Conservation (phyloP, 2,888 invertebrate genomes). For the Pachydiplax longipennis region DNA sequence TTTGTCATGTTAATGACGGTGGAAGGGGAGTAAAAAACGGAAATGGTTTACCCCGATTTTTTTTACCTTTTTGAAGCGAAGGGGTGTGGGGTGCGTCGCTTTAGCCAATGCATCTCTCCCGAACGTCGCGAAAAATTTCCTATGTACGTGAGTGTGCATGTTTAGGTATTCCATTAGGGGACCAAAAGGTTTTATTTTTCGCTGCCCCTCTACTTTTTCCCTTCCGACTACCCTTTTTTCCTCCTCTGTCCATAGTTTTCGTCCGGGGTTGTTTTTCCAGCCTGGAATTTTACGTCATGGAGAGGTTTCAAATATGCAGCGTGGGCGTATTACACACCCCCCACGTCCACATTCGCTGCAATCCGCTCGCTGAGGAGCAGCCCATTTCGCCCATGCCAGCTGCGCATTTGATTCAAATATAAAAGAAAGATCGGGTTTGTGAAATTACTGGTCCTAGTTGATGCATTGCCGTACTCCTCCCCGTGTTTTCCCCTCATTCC, state of each 20-base stretch:
- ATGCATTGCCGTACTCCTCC: conserved; percentile 19
- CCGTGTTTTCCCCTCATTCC: background rate
- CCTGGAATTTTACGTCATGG: background rate
- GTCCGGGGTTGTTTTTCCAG: conserved; percentile 35
- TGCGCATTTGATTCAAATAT: conserved; percentile 41
- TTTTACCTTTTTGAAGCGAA: background rate
- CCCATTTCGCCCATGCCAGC: conserved; percentile 1
- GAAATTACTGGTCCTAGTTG: conserved; percentile 42
- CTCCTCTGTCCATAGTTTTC: background rate
- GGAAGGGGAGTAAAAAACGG: background rate
- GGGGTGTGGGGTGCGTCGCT: background rate
- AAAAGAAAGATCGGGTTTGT: conserved; percentile 31
- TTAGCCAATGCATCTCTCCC: background rate
- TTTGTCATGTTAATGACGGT: background rate
- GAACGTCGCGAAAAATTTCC: conserved; percentile 7
- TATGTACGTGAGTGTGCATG: background rate
- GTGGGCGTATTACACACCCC: background rate
- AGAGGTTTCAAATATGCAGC: conserved; percentile 36
- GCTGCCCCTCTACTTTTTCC: background rate
- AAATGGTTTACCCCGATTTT: background rate
- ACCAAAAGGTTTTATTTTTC: background rate
- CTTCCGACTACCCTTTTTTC: background rate
- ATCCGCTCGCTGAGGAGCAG: background rate
- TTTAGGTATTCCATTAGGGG: conserved; percentile 29
- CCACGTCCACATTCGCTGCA: background rate